phyloP scores from a whole-genome alignment of 2,113 vertebrate species.

The Peromyscus californicus region DNA sequence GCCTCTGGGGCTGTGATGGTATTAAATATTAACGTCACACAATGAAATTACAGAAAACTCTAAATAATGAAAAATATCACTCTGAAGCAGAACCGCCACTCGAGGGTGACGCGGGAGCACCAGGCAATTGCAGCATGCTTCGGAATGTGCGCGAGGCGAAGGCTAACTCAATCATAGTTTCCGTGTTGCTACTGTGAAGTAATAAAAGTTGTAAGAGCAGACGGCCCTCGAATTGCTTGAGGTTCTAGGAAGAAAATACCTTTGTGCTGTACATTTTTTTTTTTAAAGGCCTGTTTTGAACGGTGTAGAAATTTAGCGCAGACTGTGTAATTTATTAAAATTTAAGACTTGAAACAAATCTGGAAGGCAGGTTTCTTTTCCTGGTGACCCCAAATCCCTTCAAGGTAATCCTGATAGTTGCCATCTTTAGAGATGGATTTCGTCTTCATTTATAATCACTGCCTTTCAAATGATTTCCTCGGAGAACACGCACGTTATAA shows the following conservation, averaged over 20 bases:
- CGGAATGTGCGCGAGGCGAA: background rate
- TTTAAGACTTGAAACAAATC: slow-evolving; percentile 37
- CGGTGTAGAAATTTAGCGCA: slow-evolving; percentile 23
- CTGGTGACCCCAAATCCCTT: slow-evolving; percentile 24
- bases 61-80: slow-evolving; percentile 76
- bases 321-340: slow-evolving; percentile 53
- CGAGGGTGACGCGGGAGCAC: background rate
- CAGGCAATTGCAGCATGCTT: slow-evolving; percentile 24
- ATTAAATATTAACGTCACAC: slow-evolving; percentile 78
- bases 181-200: slow-evolving; percentile 21
- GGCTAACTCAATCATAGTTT: slow-evolving; percentile 53
- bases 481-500: background rate
- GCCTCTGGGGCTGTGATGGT: slow-evolving; percentile 37
- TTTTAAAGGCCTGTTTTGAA: slow-evolving; percentile 53
- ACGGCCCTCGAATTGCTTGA: slow-evolving; percentile 9
- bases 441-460: slow-evolving; percentile 47
- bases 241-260: slow-evolving; percentile 30
- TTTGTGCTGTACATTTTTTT: slow-evolving; percentile 12
- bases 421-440: slow-evolving; percentile 24
- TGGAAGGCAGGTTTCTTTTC: background rate
- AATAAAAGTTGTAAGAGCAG: slow-evolving; percentile 43
- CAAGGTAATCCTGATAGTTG: background rate
- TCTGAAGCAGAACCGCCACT: slow-evolving; percentile 44
- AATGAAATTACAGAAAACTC: slow-evolving; percentile 72
- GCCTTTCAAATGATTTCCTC: slow-evolving; percentile 53